Evolutionary conservation across 1,140 invertebrate genomes (phyloP).

Genomic region (Lepidotrigona ventralis): DNA sequence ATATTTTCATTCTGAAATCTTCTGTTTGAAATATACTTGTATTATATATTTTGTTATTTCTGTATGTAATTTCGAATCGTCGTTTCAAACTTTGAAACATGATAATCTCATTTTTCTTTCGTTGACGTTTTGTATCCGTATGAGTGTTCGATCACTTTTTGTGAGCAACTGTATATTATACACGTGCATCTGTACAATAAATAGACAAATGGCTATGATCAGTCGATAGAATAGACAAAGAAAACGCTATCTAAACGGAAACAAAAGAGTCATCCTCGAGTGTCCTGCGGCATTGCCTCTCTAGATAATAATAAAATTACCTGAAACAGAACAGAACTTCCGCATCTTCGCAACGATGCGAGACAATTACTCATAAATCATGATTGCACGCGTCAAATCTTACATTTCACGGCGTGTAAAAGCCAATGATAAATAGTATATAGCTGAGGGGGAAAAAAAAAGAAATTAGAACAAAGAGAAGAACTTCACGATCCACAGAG

Average conservation of each 20-base stretch:
- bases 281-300: neutral
- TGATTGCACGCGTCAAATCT: neutral
- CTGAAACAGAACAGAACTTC: neutral
- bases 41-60: too few relatives aligned
- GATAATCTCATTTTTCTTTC: too few relatives aligned
- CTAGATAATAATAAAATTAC: neutral
- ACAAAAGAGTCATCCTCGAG: neutral
- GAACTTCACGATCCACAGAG: neutral
- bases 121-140: too few relatives aligned
- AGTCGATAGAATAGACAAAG: neutral
- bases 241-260: neutral
- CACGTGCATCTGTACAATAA: neutral
- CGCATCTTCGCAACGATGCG: neutral
- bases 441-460: too few relatives aligned
- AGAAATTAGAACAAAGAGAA: neutral
- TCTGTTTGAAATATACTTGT: too few relatives aligned
- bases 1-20: neutral
- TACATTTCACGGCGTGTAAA: neutral
- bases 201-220: neutral
- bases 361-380: neutral
- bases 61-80: too few relatives aligned
- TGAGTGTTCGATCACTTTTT: too few relatives aligned
- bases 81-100: too few relatives aligned
- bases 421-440: neutral
- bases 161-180: too few relatives aligned